Evolutionary conservation across 2,888 invertebrate species (phyloP), one percentile per base, ranked within the genome.

Genomic region (Ectemnius lituratus): DNA sequence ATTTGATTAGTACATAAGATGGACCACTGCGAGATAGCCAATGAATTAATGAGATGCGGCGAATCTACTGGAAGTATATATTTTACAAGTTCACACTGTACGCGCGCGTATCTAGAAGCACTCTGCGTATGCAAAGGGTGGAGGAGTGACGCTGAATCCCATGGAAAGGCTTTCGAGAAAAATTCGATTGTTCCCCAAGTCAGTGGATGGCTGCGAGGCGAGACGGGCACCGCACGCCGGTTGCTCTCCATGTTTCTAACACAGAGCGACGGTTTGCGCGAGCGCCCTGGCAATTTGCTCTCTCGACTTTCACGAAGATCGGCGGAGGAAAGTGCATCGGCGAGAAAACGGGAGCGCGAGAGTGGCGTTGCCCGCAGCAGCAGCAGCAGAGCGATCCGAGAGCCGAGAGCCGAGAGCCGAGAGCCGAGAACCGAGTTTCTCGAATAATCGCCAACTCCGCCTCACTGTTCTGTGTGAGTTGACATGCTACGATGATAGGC

Each of bases 241-340:
- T 37, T 37, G 11, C 37, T 37, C 37, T 37, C 37, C 57, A 66
- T 27, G 63, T 63, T 78, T 73, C 70, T 71, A 78, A 66, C 71
- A 70, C 78, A 65, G 68, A 49, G 61, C 49, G 65, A 66, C 70
- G 72, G 64, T 73, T 72, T 71, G 72, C 73, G 37, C 60, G 59
- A 69, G 28, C 68, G 78, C 37, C 8, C 37, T 11, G 8, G 8
- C 78, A 78, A 78, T 78, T 74, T 68, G 63, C 74, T 78, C 78
- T 37, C 37, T 74, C 78, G 71, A 78, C 78, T 78, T 78, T 78
- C 78, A 78, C 78, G 66, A 68, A 78, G 78, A 78, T 78, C 78
- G 62, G 69, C 71, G 78, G 78, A 74, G 37, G 78, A 78, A 78
- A 78, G 78, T 78, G 74, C 78, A 78, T 57, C 78, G 37, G 37